Evolutionary conservation across 2,113 vertebrate genomes (phyloP).

Genomic region (Procavia capensis): DNA sequence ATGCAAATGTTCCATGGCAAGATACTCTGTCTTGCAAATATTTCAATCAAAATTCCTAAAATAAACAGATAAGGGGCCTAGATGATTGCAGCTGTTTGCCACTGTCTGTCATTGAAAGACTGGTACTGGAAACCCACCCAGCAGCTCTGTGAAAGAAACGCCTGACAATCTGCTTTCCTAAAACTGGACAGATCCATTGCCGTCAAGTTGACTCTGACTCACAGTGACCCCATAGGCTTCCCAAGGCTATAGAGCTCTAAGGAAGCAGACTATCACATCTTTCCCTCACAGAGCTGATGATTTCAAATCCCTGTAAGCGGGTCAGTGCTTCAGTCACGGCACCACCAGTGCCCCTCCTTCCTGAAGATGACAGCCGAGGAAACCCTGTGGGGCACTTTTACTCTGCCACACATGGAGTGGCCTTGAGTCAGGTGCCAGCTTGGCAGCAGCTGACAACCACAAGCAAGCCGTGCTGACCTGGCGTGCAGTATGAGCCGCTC

Average conservation of each 20-base stretch:
- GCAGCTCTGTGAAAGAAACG: not conserved
- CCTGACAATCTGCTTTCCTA: not conserved
- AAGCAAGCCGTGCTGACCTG: not conserved
- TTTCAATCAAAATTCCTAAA: not conserved
- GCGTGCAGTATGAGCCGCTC: not conserved
- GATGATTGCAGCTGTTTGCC: not conserved
- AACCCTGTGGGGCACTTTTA: not conserved
- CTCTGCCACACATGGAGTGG: not conserved
- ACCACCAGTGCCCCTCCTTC: not conserved
- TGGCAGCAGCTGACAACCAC: not conserved
- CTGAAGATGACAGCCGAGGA: not conserved
- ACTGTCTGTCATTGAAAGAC: not conserved
- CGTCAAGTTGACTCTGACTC: no score
- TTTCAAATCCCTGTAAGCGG: no score
- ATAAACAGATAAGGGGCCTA: not conserved
- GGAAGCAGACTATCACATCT: no score
- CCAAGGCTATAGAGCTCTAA: no score
- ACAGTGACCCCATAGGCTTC: no score
- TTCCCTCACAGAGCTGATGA: no score
- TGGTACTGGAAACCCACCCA: not conserved
- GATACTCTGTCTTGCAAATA: constrained; percentile 8
- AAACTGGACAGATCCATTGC: not conserved
- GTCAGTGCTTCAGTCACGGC: no score
- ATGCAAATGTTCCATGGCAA: not conserved
- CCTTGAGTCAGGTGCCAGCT: not conserved